Conservation (phyloP, 2,113 vertebrate genomes). For the Hippocampus abdominalis region DNA sequence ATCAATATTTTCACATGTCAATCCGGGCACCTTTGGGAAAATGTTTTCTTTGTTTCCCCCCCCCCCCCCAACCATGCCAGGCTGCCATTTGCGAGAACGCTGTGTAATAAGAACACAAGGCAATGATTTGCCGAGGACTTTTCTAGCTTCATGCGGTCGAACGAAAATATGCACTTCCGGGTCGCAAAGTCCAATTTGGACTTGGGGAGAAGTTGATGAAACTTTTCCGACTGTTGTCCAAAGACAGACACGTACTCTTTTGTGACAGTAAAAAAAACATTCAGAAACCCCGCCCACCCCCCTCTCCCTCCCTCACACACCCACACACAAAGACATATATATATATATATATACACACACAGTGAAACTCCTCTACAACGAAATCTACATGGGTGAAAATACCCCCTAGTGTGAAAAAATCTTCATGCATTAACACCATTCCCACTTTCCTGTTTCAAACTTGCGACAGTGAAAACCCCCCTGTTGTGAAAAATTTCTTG, state of each 20-base stretch:
- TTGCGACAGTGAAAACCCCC: no score
- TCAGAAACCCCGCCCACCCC: neutral
- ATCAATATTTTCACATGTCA: constrained; percentile 69
- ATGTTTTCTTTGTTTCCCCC: constrained; percentile 49
- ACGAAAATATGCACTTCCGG: neutral
- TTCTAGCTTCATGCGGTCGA: neutral
- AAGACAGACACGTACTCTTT: neutral
- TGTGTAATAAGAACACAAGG: neutral
- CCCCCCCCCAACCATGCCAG: neutral
- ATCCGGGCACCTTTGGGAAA: constrained; percentile 58
- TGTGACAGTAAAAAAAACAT: neutral
- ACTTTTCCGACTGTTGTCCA: neutral
- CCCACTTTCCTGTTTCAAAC: no score
- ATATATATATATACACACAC: no score
- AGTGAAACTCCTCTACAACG: no score
- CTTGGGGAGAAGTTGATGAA: neutral
- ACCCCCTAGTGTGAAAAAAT: no score
- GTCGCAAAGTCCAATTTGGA: neutral
- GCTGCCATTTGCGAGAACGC: neutral
- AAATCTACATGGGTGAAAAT: no score
- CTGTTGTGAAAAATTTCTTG: no score
- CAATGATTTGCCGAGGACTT: neutral
- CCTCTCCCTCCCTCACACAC: no score
- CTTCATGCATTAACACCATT: no score
- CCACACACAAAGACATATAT: no score